phyloP scores from a whole-genome alignment of 1,140 invertebrate genomes.

The Anastrepha ludens region DNA sequence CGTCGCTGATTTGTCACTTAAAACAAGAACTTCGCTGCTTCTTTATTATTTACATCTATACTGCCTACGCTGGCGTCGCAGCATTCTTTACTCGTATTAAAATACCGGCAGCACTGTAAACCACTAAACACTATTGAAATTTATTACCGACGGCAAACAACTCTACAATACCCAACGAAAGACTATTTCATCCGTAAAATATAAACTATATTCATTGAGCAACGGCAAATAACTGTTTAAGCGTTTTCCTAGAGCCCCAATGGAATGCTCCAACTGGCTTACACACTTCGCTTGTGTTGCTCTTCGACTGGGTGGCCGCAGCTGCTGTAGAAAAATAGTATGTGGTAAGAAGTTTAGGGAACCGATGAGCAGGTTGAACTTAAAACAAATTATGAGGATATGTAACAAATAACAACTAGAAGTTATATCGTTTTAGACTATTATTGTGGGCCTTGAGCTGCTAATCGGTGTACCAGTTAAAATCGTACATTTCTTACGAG shows the following conservation, averaged over 20 bases:
- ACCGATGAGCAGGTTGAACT: too few species aligned
- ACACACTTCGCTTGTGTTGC: neutral
- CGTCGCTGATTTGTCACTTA: neutral
- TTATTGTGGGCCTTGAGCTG: too few species aligned
- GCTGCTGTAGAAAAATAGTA: neutral
- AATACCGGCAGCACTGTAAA: slow-evolving; percentile 20
- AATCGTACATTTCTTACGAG: too few species aligned
- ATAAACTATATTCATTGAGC: neutral
- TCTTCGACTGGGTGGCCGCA: neutral
- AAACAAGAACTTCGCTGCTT: neutral
- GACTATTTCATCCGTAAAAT: neutral
- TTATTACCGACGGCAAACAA: neutral
- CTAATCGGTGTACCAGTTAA: too few species aligned
- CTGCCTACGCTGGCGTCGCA: neutral
- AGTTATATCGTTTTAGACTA: too few species aligned
- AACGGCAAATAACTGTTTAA: neutral
- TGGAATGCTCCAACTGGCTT: neutral
- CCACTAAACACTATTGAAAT: neutral
- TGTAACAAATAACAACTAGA: too few species aligned
- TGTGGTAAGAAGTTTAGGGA: neutral
- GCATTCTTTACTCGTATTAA: neutral
- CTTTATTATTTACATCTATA: slow-evolving; percentile 11
- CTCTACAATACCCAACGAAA: neutral
- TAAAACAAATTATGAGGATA: too few species aligned
- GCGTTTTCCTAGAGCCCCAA: neutral